Evolutionary conservation across 1,140 invertebrate species (phyloP), one percentile per base, ranked within the genome.

Genomic region (Drosophila pectinifera): DNA sequence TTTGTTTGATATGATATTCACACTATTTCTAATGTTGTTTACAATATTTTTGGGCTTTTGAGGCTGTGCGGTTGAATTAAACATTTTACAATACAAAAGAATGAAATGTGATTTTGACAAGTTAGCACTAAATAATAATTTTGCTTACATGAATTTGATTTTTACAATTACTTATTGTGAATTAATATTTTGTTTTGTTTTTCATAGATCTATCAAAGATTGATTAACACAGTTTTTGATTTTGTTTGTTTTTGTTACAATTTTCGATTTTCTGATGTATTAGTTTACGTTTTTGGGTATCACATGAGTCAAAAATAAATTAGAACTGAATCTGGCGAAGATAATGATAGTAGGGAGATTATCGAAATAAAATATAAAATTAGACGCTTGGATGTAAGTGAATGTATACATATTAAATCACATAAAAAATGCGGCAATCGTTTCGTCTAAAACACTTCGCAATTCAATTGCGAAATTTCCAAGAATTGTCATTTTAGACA

Each of bases 381-480:
- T 34, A 73, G 64, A 64, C 41, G 18, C 42, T 39, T 61, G 36
- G 38, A 57, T 73, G 38, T 48, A 57, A 41, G 45, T 55, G 68
- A 54, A 42, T 68, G 45, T 36, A 43, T 69, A 39, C 38, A 56
- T 78, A 70, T 53, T n/a, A 56, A 78, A 78, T 79, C 48, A 73
- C 63, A 90, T 90, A 90, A 90, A 90, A 90, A 90, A 90, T 90
- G 85, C 85, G 69, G 75, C 86, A 91, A 91, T 91, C 91, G 83
- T 91, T 91, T 91, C 90, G 84, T 86, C 91, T 91, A 91, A 91
- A 91, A 91, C 64, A 76, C 65, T 77, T 76, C 49, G 53, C 74
- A 73, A 59, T 72, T 57, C 20, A 16, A 63, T 79, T 48, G 65
- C 62, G 45, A 80, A 80, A 64, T 89, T 80, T 78, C 73, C 69